These are phyloP conservation scores for Hirundichthys speculiger DNA, from an alignment of 2,113 vertebrate genomes.

Conservation along the genomic window DNA sequence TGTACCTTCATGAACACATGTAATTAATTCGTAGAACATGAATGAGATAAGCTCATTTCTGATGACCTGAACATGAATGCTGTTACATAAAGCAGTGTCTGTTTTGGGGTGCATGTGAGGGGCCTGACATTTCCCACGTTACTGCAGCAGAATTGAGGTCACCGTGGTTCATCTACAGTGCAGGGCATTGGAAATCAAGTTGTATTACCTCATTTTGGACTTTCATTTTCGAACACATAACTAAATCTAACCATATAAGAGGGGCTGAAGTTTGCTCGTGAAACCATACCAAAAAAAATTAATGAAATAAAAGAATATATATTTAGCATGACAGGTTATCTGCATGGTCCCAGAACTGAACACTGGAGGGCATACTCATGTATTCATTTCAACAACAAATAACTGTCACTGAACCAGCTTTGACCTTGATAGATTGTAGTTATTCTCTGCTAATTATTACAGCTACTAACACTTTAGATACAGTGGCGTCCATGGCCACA, in stretches of 20 bases:
- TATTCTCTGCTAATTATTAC: slow-evolving; percentile 32
- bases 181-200: background rate
- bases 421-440: slow-evolving; percentile 16
- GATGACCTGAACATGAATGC: background rate
- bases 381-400: background rate
- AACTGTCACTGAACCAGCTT: slow-evolving; percentile 7
- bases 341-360: background rate
- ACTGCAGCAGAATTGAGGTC: background rate
- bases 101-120: background rate
- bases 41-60: background rate
- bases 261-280: too few relatives aligned
- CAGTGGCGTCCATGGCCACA: slow-evolving; percentile 5
- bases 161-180: background rate
- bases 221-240: too few relatives aligned
- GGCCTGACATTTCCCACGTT: background rate
- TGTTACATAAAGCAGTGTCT: background rate
- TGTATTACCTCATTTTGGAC: background rate
- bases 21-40: background rate
- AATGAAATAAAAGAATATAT: too few relatives aligned
- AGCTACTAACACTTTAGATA: slow-evolving; percentile 3
- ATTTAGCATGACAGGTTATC: background rate
- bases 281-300: too few relatives aligned
- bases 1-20: background rate
- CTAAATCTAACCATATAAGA: too few relatives aligned
- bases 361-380: background rate